These are phyloP conservation scores for Ernsta delagoae DNA, from an alignment of 2,888 invertebrate genomes.

Conservation along the genomic window DNA sequence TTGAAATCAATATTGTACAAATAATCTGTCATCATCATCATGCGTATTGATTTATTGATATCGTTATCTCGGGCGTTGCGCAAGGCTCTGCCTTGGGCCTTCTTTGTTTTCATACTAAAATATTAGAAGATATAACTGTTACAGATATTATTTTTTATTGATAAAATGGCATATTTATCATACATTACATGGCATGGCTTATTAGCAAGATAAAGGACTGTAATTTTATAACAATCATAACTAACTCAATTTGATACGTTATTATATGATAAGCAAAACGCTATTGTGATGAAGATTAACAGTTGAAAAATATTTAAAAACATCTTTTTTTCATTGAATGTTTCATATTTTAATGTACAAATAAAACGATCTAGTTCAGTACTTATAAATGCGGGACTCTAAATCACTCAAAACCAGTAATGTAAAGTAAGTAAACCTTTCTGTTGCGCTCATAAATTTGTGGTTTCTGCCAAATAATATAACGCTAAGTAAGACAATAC, in stretches of 20 bases:
- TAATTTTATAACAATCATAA: too few relatives aligned
- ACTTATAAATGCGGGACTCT: too few relatives aligned
- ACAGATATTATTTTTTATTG: neutral
- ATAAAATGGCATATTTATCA: neutral
- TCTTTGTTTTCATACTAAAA: neutral
- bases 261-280: too few relatives aligned
- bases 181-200: too few relatives aligned
- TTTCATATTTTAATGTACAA: too few relatives aligned
- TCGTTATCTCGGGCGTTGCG: neutral
- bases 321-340: too few relatives aligned
- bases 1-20: slow-evolving; percentile 18
- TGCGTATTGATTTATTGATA: neutral
- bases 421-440: neutral
- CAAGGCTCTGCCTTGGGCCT: neutral
- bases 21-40: neutral
- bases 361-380: too few relatives aligned
- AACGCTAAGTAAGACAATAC: slow-evolving; percentile 2
- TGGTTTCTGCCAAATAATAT: slow-evolving; percentile 3
- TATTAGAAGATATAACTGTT: neutral
- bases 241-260: too few relatives aligned
- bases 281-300: too few relatives aligned
- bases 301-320: too few relatives aligned
- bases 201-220: too few relatives aligned
- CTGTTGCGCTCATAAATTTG: neutral
- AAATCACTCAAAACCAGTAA: neutral